These are phyloP conservation scores for Crypturellus tataupa DNA, from an alignment of 2,797 vertebrate genomes.

Conservation along the genomic window DNA sequence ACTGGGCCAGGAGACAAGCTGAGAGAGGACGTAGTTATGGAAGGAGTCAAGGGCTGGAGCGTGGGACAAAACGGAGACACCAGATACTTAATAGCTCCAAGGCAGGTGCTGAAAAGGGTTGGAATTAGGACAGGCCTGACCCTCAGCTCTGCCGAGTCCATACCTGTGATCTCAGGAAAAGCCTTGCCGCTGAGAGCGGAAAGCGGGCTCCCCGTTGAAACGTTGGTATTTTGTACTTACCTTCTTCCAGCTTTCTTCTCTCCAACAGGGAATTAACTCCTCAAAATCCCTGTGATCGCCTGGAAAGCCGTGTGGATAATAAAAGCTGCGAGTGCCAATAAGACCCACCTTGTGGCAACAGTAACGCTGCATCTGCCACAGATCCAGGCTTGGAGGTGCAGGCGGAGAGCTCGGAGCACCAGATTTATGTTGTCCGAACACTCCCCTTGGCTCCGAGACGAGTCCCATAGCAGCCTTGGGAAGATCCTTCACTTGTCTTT, in stretches of 20 bases:
- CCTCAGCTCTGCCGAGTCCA: background rate
- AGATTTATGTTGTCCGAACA: background rate
- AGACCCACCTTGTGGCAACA: background rate
- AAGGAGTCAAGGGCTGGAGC: background rate
- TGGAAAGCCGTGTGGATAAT: rapidly evolving
- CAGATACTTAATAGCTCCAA: background rate
- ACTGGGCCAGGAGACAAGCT: background rate
- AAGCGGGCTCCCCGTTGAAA: rapidly evolving
- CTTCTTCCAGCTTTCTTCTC: background rate
- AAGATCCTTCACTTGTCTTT: rapidly evolving
- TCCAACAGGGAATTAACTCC: rapidly evolving
- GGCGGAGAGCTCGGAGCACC: background rate
- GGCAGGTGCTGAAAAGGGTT: background rate
- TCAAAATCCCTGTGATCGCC: rapidly evolving
- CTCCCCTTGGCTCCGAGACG: background rate
- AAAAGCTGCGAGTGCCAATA: rapidly evolving
- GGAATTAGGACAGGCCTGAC: background rate
- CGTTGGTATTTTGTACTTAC: rapidly evolving
- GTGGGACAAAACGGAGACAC: background rate
- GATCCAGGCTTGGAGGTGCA: too few species aligned
- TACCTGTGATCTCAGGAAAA: background rate
- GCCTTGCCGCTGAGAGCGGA: background rate
- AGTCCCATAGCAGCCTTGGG: rapidly evolving
- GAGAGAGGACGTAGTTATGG: background rate
- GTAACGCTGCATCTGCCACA: rapidly evolving